Conservation (phyloP, 2,113 vertebrate genomes). For the Elephas maximus region DNA sequence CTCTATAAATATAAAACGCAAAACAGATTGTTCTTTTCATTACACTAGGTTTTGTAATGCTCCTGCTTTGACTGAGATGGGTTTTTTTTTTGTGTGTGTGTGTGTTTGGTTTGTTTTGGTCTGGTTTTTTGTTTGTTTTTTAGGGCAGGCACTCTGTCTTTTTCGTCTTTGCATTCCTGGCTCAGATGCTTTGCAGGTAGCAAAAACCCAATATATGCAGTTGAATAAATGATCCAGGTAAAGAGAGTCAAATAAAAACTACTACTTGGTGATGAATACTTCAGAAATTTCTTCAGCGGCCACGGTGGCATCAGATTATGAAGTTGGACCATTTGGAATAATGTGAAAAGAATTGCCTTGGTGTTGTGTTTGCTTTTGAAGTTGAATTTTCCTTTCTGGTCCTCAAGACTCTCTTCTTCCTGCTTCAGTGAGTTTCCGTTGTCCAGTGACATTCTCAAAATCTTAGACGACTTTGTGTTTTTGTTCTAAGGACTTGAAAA, state of each 20-base stretch:
- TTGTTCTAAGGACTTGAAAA: conserved; percentile 48
- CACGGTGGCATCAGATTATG: not conserved
- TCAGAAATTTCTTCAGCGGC: not conserved
- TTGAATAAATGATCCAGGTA: conserved; percentile 1
- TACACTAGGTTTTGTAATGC: not conserved
- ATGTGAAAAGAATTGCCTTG: not conserved
- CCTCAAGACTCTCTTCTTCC: not conserved
- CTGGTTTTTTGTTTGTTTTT: not conserved
- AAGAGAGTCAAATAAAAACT: not conserved
- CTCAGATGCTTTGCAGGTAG: not conserved
- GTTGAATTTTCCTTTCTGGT: not conserved
- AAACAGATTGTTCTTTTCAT: conserved; percentile 23
- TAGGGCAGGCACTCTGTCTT: not conserved
- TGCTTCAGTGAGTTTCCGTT: not conserved
- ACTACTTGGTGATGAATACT: not conserved
- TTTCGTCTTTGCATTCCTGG: conserved; percentile 29
- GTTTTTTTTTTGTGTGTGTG: not conserved
- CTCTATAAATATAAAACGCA: not conserved
- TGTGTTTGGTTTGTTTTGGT: not conserved
- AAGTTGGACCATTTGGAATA: not conserved
- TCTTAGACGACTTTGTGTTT: not conserved
- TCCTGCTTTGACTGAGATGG: conserved; percentile 31
- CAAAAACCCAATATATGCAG: not conserved
- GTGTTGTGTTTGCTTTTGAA: not conserved
- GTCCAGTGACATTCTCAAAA: not conserved